Base-by-base conservation (phyloP, 1,140 invertebrate species). In the Pseudomyrmex sp. region DNA sequence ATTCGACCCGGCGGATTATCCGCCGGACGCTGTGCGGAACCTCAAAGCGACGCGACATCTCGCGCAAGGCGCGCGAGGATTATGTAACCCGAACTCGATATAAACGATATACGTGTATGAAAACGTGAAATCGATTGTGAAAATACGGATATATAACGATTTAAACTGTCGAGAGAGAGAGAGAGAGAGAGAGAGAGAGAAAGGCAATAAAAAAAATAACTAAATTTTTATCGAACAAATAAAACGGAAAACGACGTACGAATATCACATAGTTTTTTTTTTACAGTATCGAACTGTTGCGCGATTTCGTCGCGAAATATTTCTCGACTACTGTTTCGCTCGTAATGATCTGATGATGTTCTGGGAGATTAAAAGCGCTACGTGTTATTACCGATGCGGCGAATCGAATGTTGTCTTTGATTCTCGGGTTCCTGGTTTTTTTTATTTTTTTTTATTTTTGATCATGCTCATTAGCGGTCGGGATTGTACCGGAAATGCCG, bases 391-490 rank as follows among this genome's bases (percentile, higher is more conserved):
- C 7, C 9, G 10, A 18, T 12, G 15, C 15, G 7, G 2, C 7
- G 44, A n/a, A 65, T 65, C 12, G 35, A 76, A 65, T 3, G 4
- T 26, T 65, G 15, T 1, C 5, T 13, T 63, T 26, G 20, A 35
- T 13, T 26, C 18, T 12, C 10, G 23, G 2, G 18, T 69, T 79
- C 58, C 58, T 79, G 35, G 58, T 79, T 79, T 18, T 26, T 79
- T 13, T 20, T 15, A n/a, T n/a, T 50, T 10, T n/a, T 48, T 23
- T 46, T 58, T 35, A n/a, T 23, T 63, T 63, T 70, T 70, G 15
- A 70, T 80, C 44, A 23, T 23, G 54, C n/a, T 80, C 76, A 80
- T 80, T 80, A 80, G 20, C 76, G 15, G 0, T 2, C 15, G 44
- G n/a, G 54, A 80, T 80, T 2, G 35, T 44, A 26, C 20, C 54